phyloP scores from a whole-genome alignment of 92 coral and sea anemone genomes.

The Hydrozoanthus gracilis region DNA sequence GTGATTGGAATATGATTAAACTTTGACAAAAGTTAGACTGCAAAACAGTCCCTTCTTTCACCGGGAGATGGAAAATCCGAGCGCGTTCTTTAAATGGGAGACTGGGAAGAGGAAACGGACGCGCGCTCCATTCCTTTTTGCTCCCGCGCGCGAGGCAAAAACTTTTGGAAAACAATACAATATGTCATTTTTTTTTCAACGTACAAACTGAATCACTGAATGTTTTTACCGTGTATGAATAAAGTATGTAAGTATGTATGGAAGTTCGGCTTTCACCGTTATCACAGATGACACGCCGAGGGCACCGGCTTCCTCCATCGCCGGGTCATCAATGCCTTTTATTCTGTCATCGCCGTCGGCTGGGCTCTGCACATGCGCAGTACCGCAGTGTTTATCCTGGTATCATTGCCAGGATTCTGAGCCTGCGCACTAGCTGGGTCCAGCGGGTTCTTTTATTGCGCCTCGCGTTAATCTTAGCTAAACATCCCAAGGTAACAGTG shows the following conservation, averaged over 20 bases:
- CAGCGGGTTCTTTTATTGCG: background rate
- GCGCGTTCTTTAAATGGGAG: too few relatives aligned
- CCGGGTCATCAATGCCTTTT: conserved; percentile 37
- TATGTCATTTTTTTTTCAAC: too few relatives aligned
- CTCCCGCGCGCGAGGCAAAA: too few relatives aligned
- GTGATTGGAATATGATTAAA: too few relatives aligned
- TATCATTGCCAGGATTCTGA: background rate
- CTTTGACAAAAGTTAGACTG: too few relatives aligned
- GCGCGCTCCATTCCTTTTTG: too few relatives aligned
- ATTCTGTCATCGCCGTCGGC: background rate
- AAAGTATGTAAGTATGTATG: background rate
- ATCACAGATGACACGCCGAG: background rate
- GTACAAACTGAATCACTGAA: background rate
- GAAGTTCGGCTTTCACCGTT: background rate
- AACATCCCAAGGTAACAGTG: conserved; percentile 3
- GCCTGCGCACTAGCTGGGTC: background rate
- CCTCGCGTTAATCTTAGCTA: background rate
- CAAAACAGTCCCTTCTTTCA: too few relatives aligned
- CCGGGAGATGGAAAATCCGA: too few relatives aligned
- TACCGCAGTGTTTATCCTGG: too few relatives aligned
- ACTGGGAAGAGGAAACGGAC: too few relatives aligned
- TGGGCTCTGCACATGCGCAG: background rate
- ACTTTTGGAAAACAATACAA: too few relatives aligned
- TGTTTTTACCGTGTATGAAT: too few relatives aligned
- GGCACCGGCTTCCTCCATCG: conserved; percentile 21